Conservation (phyloP, 1,140 invertebrate genomes). For the Elysia chlorotica region DNA sequence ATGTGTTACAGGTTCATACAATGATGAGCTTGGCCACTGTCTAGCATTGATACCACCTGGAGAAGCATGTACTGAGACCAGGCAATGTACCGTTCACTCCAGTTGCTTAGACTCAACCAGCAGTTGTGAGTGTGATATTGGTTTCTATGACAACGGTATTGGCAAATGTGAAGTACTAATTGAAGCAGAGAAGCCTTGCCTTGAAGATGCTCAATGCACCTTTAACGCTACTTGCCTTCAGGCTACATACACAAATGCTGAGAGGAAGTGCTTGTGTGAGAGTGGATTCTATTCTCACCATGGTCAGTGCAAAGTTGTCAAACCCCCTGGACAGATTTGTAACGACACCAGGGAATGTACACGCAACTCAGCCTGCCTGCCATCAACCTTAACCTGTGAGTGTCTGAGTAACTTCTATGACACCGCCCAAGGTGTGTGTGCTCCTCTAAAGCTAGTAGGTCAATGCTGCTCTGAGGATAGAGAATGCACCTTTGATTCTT, state of each 20-base stretch:
- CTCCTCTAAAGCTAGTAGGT: background rate
- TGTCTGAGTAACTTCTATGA: background rate
- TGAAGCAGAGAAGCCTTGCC: background rate
- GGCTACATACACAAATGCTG: background rate
- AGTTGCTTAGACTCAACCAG: background rate
- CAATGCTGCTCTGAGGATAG: no score
- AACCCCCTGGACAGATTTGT: background rate
- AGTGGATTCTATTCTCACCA: conserved; percentile 12
- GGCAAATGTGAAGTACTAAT: conserved; percentile 4
- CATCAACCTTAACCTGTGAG: background rate
- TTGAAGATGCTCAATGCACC: conserved; percentile 12
- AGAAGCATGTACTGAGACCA: background rate
- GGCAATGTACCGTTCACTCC: conserved; percentile 22
- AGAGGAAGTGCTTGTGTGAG: conserved; percentile 11
- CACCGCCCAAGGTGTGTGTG: background rate
- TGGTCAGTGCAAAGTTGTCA: conserved; percentile 7
- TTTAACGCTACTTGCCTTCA: conserved; percentile 22
- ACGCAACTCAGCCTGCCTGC: background rate
- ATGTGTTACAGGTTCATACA: conserved; percentile 9
- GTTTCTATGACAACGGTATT: conserved; percentile 13
- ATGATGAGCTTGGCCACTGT: conserved; percentile 11
- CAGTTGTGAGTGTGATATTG: conserved; percentile 16
- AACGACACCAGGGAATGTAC: background rate
- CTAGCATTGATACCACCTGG: conserved; percentile 6
- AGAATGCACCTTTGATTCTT: no score